Evolutionary conservation across 2,113 vertebrate species (phyloP).

Genomic region (Apodemus speciosus): DNA sequence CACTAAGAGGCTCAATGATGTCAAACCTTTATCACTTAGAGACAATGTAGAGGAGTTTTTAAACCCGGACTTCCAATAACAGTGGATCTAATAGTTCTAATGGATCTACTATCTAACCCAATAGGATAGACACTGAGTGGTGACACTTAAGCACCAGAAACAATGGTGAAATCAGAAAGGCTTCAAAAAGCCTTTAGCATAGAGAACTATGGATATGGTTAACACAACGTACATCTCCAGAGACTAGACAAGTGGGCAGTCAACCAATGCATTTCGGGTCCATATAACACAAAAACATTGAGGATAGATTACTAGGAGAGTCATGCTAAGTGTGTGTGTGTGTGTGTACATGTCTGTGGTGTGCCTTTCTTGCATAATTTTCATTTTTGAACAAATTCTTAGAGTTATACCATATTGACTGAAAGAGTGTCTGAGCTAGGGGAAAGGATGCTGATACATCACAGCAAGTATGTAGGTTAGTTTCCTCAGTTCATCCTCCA

Average conservation of each 20-base stretch:
- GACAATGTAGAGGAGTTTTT: background rate
- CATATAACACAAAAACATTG: background rate
- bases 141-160: slow-evolving; percentile 3
- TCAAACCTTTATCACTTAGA: background rate
- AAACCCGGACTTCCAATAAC: background rate
- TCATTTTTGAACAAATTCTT: background rate
- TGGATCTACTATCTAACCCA: too few relatives aligned
- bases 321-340: background rate
- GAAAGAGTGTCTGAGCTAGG: background rate
- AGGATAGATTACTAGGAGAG: background rate
- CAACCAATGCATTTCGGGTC: background rate
- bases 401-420: background rate
- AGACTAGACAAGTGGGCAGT: background rate
- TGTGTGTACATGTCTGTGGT: background rate
- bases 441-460: background rate
- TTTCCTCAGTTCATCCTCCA: background rate
- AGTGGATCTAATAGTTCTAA: background rate
- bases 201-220: background rate
- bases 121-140: background rate
- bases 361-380: background rate
- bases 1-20: background rate
- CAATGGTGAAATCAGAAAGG: background rate
- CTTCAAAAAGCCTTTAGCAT: background rate
- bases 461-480: background rate
- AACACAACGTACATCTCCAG: background rate